Evolutionary conservation across 2,797 vertebrate genomes (phyloP), one percentile per base, ranked within the genome.

Genomic region (Hemibagrus guttatus): DNA sequence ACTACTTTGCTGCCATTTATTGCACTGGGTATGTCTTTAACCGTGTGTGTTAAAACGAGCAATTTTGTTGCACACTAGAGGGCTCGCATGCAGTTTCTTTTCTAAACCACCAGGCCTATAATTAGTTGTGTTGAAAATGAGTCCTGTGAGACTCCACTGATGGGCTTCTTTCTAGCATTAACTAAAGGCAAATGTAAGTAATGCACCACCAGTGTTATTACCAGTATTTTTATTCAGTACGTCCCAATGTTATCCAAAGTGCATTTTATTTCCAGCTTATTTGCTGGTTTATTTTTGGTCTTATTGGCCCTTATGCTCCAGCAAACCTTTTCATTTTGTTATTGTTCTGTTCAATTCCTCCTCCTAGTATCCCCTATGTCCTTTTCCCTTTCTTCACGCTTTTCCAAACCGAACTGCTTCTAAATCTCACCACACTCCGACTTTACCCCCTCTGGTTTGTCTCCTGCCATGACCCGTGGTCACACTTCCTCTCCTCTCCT

Each of bases 401-500:
- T 83, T 88, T 79, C 87, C 85, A 76, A 74, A 84, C 88, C 89
- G 76, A 83, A 69, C 87, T 68, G 82, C 85, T 76, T 82, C 3
- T 28, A 42, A 82, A 61, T 78, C 86, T 89, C 42, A 68, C 86
- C 84, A 76, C 8, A 6, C 68, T 91, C 91, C 91, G 85, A 84
- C 86, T 87, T 88, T 82, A 83, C 83, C 89, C 35, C 83, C 86
- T 92, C 72, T 86, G 91, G 90, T 88, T 88, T 79, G 90, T 91
- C 88, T 92, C 90, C 86, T 87, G 91, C 92, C 91, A 91, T 35
- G 87, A 91, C 84, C 83, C 86, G 88, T 93, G 90, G 92, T 92
- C 87, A 90, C 91, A 93, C 89, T 93, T 92, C 93, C 86, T 90
- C 83, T 90, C 89, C 93, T 94, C 82, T 88, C 85, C 86, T 91